phyloP scores from a whole-genome alignment of 2,888 invertebrate species.

The Mythimna albipuncta region DNA sequence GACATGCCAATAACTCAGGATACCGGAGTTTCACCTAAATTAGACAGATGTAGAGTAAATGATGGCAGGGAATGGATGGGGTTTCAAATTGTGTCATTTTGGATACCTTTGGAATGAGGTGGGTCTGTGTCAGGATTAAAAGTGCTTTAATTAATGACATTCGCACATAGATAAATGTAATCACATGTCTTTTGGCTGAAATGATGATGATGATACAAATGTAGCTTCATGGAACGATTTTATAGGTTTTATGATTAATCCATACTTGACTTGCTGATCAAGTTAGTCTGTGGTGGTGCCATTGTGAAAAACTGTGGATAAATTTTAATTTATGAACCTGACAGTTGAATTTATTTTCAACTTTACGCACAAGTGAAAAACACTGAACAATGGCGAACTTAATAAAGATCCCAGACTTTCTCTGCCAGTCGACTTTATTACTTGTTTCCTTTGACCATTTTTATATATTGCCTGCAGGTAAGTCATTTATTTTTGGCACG shows the following conservation, averaged over 20 bases:
- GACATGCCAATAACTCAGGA: constrained; percentile 54
- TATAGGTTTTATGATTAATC: neutral
- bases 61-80: constrained; percentile 16
- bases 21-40: constrained; percentile 33
- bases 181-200: too few relatives aligned
- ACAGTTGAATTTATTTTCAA: neutral
- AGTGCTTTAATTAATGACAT: neutral
- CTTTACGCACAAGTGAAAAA: neutral
- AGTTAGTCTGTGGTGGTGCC: neutral
- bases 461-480: neutral
- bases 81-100: constrained; percentile 2
- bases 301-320: neutral
- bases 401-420: neutral
- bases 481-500: neutral
- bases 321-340: neutral
- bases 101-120: neutral
- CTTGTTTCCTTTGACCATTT: neutral
- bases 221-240: neutral
- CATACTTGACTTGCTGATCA: neutral
- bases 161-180: too few relatives aligned
- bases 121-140: neutral
- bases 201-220: neutral
- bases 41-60: constrained; percentile 37
- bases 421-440: neutral
- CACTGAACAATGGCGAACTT: neutral